phyloP scores from a whole-genome alignment of 1,140 invertebrate species.

The Temnothorax nylanderi region DNA sequence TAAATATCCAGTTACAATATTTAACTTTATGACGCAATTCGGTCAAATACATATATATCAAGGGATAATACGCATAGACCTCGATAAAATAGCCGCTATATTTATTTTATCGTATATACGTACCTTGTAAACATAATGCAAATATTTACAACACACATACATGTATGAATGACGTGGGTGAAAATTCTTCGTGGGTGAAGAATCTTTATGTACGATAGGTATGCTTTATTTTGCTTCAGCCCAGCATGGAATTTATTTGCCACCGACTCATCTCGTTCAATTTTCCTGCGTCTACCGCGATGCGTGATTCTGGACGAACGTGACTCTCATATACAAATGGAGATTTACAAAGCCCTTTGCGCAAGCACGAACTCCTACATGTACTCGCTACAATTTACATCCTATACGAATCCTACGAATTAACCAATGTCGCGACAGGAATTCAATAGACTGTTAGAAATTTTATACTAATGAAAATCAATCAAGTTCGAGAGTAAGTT shows the following conservation, averaged over 20 bases:
- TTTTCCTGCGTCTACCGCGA: neutral
- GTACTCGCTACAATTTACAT: neutral
- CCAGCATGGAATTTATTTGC: neutral
- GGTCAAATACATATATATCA: too few species aligned
- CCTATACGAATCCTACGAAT: neutral
- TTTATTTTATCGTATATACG: neutral
- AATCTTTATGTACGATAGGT: neutral
- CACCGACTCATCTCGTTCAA: neutral
- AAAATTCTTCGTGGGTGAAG: neutral
- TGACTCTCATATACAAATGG: constrained; percentile 7
- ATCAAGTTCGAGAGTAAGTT: neutral
- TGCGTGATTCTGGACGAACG: constrained; percentile 1
- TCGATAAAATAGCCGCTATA: too few species aligned
- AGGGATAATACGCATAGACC: too few species aligned
- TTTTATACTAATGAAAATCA: neutral
- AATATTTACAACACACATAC: neutral
- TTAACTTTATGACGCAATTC: too few species aligned
- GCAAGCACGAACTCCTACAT: neutral
- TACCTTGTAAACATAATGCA: neutral
- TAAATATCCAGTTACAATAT: too few species aligned
- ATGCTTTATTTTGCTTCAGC: neutral
- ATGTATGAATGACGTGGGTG: constrained; percentile 5
- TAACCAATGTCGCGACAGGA: neutral
- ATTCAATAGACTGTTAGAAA: neutral
- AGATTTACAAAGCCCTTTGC: constrained; percentile 5